Evolutionary conservation across 2,888 invertebrate species (phyloP).

Genomic region (Lepetodrilus schrolli): DNA sequence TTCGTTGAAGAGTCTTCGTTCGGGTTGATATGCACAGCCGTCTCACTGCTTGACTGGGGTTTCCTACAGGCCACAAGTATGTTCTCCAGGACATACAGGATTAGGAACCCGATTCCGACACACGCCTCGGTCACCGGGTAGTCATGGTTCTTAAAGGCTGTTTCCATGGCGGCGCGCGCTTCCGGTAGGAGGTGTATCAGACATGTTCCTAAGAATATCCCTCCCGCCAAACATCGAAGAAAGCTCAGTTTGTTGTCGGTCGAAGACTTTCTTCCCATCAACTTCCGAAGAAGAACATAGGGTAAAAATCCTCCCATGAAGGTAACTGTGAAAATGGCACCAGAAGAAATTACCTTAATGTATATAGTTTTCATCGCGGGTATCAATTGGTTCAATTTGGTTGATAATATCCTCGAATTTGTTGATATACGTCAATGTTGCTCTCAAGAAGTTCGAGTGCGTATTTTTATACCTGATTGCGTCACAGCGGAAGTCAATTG

Average conservation of each 20-base stretch:
- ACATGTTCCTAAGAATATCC: constrained; percentile 75
- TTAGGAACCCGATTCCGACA: constrained; percentile 41
- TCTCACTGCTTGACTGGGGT: neutral
- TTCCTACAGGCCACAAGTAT: constrained; percentile 31
- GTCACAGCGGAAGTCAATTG: too few species aligned
- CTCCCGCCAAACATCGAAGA: constrained; percentile 72
- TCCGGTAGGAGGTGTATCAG: constrained; percentile 74
- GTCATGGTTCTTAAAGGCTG: neutral
- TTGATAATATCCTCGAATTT: too few species aligned
- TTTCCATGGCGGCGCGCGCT: constrained; percentile 65
- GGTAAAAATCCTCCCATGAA: neutral
- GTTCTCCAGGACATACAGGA: constrained; percentile 40
- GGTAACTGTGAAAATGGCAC: neutral
- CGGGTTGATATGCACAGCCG: neutral
- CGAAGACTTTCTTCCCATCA: neutral
- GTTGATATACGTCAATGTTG: too few species aligned
- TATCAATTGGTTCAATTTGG: too few species aligned
- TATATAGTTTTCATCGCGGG: constrained; percentile 4
- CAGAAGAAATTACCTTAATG: neutral
- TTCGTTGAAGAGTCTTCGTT: neutral
- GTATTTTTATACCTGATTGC: too few species aligned
- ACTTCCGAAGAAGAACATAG: neutral
- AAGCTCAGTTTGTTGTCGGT: constrained; percentile 33
- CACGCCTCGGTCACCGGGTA: constrained; percentile 43
- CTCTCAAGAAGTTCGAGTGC: too few species aligned